phyloP scores from a whole-genome alignment of 1,140 invertebrate species.

The Caenorhabditis latens region DNA sequence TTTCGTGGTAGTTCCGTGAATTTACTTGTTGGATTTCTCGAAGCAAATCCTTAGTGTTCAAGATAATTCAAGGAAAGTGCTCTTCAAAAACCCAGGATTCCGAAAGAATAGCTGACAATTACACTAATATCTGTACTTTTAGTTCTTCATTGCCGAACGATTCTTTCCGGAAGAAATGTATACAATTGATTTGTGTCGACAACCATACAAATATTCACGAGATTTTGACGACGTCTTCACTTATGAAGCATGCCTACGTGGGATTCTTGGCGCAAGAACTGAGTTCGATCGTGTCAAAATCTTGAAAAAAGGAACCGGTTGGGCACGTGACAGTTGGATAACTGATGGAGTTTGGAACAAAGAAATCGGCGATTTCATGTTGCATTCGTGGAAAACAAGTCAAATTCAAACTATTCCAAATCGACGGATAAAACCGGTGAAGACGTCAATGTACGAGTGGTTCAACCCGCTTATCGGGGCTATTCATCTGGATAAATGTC shows the following conservation, averaged over 20 bases:
- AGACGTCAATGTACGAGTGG: conserved; percentile 41
- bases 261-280: conserved; percentile 19
- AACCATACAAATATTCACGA: conserved; percentile 39
- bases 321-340: conserved; percentile 37
- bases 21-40: no score
- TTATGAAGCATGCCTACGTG: conserved; percentile 36
- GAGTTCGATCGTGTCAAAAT: conserved; percentile 41
- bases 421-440: conserved; percentile 1
- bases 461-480: conserved; percentile 42
- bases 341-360: conserved; percentile 35
- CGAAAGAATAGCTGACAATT: background rate
- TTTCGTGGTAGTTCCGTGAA: no score
- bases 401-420: conserved; percentile 35
- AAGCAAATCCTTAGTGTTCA: no score
- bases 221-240: conserved; percentile 41
- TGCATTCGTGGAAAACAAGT: conserved; percentile 48
- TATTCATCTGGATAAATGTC: conserved; percentile 33
- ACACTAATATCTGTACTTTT: background rate
- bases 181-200: conserved; percentile 13
- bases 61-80: no score
- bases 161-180: conserved; percentile 42
- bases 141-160: conserved; percentile 46
- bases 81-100: no score
- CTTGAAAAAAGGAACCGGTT: conserved; percentile 39
- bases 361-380: conserved; percentile 48